Conservation (phyloP, 2,113 vertebrate species). For the Cryptotis parvus region DNA sequence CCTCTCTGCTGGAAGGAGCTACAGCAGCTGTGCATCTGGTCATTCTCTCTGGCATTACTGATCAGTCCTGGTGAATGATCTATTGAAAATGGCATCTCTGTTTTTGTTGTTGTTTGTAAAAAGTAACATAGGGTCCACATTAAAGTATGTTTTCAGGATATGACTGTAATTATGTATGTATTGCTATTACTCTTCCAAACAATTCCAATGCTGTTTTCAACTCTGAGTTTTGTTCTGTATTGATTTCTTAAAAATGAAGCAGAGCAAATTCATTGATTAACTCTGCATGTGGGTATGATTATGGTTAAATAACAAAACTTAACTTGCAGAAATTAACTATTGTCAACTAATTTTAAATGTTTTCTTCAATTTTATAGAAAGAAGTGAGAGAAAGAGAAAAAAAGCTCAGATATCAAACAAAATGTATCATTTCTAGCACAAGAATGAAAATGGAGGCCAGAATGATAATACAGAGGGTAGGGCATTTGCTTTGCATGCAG, state of each 20-base stretch:
- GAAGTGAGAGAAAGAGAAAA: background rate
- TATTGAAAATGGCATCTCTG: too few relatives aligned
- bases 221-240: background rate
- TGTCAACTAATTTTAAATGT: background rate
- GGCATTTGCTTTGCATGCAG: too few relatives aligned
- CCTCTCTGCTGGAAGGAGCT: too few relatives aligned
- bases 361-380: background rate
- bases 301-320: background rate
- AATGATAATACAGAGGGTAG: too few relatives aligned
- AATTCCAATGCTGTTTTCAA: background rate
- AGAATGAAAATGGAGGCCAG: background rate
- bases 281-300: background rate
- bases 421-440: background rate
- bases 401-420: background rate
- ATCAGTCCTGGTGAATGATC: too few relatives aligned
- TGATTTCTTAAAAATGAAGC: background rate
- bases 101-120: background rate
- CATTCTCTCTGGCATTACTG: too few relatives aligned
- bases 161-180: background rate
- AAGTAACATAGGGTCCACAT: background rate
- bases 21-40: too few relatives aligned
- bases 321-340: background rate
- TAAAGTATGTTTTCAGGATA: background rate
- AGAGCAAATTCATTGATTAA: background rate
- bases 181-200: background rate